Evolutionary conservation across 2,797 vertebrate species (phyloP).

Genomic region (Hydrophis major): DNA sequence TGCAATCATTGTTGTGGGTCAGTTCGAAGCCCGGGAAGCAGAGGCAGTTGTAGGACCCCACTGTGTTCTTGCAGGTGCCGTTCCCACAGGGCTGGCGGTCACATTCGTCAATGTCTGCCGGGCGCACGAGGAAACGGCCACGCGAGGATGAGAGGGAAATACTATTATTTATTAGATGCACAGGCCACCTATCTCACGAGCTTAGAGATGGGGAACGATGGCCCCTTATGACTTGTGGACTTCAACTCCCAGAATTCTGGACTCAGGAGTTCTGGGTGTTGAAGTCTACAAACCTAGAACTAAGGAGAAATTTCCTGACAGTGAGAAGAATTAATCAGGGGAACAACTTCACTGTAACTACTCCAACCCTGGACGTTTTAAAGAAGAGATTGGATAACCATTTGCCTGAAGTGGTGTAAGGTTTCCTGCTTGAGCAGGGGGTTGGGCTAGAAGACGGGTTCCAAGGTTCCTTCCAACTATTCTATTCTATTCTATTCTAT

Average conservation of each 20-base stretch:
- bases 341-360: too few species aligned
- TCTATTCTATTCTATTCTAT: too few species aligned
- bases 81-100: conserved; percentile 89
- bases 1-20: conserved; percentile 88
- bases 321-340: too few species aligned
- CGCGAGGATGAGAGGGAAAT: background rate
- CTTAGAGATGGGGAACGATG: too few species aligned
- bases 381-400: too few species aligned
- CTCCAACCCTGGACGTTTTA: too few species aligned
- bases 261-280: too few species aligned
- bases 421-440: background rate
- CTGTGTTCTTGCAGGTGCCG: conserved; percentile 90
- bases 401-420: background rate
- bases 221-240: too few species aligned
- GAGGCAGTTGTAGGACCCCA: conserved; percentile 94
- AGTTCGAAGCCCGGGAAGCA: conserved; percentile 91
- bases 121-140: background rate
- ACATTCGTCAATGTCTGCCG: conserved; percentile 88
- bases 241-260: too few species aligned
- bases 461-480: background rate
- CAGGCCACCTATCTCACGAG: background rate
- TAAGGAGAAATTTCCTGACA: too few species aligned
- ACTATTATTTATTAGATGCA: background rate
- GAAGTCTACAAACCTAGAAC: too few species aligned
- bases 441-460: background rate